These are phyloP conservation scores for Synergus umbraculus DNA, from an alignment of 2,888 invertebrate genomes.

Conservation along the genomic window DNA sequence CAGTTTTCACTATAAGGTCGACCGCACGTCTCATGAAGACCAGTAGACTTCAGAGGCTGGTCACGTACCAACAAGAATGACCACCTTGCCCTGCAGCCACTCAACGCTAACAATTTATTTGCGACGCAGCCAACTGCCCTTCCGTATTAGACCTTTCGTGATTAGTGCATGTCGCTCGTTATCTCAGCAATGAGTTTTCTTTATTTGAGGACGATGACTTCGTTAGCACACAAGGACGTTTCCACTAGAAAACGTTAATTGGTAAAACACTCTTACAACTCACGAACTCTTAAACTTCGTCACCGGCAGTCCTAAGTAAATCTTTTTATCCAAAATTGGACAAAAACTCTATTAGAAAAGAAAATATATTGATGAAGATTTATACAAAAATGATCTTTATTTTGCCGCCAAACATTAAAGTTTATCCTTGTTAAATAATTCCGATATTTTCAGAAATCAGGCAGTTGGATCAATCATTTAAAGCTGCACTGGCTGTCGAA, in stretches of 20 bases:
- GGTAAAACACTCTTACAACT: conserved; percentile 1
- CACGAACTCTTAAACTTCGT: background rate
- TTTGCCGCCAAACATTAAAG: background rate
- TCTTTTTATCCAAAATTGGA: background rate
- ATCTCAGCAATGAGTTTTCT: conserved; percentile 45
- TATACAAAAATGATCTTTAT: background rate
- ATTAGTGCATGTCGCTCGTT: conserved; percentile 63
- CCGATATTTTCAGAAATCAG: background rate
- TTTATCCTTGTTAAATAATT: background rate
- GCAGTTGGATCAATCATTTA: background rate
- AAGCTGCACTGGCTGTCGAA: background rate
- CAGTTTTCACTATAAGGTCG: conserved; percentile 35
- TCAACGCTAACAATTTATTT: conserved; percentile 67
- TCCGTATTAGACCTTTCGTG: conserved; percentile 60
- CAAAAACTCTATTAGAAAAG: too few relatives aligned
- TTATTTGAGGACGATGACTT: conserved; percentile 23
- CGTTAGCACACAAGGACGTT: conserved; percentile 25
- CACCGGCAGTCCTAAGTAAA: background rate
- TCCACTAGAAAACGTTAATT: background rate
- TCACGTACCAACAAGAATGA: conserved; percentile 66
- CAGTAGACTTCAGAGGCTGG: conserved; percentile 58
- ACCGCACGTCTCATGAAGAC: conserved; percentile 44
- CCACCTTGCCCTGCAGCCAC: conserved; percentile 58
- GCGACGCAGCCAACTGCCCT: conserved; percentile 59
- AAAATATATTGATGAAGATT: too few relatives aligned